phyloP scores from a whole-genome alignment of 2,888 invertebrate species.

The Leuctra nigra region DNA sequence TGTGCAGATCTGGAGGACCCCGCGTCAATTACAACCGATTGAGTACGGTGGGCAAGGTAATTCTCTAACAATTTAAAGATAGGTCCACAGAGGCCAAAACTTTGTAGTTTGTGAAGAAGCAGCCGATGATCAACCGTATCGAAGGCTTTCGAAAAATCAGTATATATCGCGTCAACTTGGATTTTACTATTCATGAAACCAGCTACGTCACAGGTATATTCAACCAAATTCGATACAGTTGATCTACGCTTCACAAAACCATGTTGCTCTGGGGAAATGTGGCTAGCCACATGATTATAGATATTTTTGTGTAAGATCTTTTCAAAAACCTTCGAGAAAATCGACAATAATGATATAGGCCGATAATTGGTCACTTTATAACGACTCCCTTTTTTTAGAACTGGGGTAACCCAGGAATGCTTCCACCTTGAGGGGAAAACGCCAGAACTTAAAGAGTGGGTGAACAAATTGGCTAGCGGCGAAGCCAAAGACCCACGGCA shows the following conservation, averaged over 20 bases:
- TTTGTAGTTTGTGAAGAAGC: conserved; percentile 1
- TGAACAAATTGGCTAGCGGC: background rate
- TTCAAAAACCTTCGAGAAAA: background rate
- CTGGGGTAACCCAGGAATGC: background rate
- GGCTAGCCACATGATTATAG: background rate
- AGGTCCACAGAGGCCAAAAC: background rate
- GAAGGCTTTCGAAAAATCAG: conserved; percentile 8
- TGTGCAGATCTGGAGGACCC: background rate
- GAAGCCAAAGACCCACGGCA: background rate
- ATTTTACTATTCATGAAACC: background rate
- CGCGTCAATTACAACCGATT: background rate
- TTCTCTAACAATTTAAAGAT: background rate
- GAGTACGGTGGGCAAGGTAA: background rate
- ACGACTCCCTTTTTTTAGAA: background rate
- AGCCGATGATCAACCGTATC: conserved; percentile 2
- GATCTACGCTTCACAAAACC: background rate
- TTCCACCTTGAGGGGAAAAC: background rate
- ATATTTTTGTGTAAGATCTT: background rate
- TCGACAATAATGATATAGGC: background rate
- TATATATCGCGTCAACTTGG: conserved; percentile 7
- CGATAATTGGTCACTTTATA: background rate
- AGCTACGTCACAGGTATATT: background rate
- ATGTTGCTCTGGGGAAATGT: background rate
- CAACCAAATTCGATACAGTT: background rate
- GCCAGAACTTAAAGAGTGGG: background rate